These are phyloP conservation scores for Teleiodes luculella DNA, from an alignment of 2,888 invertebrate species.

Conservation along the genomic window DNA sequence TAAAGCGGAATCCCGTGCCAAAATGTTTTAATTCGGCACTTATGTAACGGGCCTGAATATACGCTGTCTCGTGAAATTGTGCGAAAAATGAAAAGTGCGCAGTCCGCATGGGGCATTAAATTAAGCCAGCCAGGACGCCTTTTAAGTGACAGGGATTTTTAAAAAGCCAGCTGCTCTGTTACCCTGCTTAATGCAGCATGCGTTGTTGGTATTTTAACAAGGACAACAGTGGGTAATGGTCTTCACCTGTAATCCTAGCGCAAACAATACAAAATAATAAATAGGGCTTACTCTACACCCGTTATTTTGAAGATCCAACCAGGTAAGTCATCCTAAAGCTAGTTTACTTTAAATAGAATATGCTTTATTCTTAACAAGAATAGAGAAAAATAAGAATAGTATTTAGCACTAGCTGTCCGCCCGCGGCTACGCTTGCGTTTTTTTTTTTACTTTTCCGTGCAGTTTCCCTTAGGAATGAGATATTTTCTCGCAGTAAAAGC, in stretches of 20 bases:
- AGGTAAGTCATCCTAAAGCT: too few relatives aligned
- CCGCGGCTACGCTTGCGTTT: too few relatives aligned
- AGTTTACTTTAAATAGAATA: neutral
- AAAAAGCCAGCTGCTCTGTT: constrained; percentile 20
- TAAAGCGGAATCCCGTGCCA: constrained; percentile 53
- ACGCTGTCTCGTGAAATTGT: constrained; percentile 42
- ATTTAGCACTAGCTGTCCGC: too few relatives aligned
- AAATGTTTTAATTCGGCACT: constrained; percentile 61
- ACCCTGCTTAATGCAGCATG: constrained; percentile 14
- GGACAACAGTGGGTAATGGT: constrained; percentile 14
- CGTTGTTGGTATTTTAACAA: constrained; percentile 16
- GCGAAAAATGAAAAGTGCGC: constrained; percentile 44
- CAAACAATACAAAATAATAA: constrained; percentile 17
- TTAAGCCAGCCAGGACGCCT: constrained; percentile 43
- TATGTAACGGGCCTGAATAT: constrained; percentile 39
- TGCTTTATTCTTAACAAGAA: too few relatives aligned
- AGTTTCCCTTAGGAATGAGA: too few relatives aligned
- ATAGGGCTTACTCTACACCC: neutral
- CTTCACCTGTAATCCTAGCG: constrained; percentile 17
- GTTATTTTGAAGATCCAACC: neutral
- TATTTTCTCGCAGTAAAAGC: too few relatives aligned
- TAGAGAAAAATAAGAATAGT: too few relatives aligned
- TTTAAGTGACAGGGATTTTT: constrained; percentile 38
- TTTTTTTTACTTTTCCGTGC: too few relatives aligned
- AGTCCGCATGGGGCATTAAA: constrained; percentile 50